Evolutionary conservation across 2,888 invertebrate species (phyloP).

Genomic region (Xylocampa areola): DNA sequence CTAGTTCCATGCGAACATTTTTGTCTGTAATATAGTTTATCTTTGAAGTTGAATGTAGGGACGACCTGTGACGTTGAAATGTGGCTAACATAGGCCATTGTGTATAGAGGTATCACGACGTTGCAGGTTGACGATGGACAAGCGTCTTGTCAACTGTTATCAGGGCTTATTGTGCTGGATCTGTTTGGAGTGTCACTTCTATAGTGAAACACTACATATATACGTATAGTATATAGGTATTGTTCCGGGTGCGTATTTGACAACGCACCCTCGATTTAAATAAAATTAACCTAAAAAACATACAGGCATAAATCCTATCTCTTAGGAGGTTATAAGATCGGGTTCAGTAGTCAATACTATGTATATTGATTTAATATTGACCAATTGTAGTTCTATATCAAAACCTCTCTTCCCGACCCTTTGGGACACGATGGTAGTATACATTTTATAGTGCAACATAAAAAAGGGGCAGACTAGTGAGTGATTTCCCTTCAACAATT

Average conservation of each 20-base stretch:
- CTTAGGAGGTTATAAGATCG: too few relatives aligned
- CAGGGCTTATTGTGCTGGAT: constrained; percentile 30
- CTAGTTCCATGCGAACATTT: too few relatives aligned
- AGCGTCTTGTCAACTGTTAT: constrained; percentile 44
- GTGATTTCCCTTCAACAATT: constrained; percentile 9
- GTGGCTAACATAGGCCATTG: constrained; percentile 33
- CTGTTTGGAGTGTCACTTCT: constrained; percentile 23
- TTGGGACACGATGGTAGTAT: background rate
- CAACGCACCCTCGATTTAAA: too few relatives aligned
- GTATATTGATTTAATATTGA: too few relatives aligned
- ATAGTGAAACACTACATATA: too few relatives aligned
- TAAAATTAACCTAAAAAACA: too few relatives aligned
- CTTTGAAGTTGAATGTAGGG: constrained; percentile 2
- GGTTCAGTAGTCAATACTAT: too few relatives aligned
- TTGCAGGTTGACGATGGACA: constrained; percentile 40
- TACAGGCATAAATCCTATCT: too few relatives aligned
- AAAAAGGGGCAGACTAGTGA: constrained; percentile 2
- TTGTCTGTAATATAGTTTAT: too few relatives aligned
- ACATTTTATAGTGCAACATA: constrained; percentile 12
- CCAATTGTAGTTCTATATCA: too few relatives aligned
- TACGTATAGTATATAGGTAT: too few relatives aligned
- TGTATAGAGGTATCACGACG: constrained; percentile 39
- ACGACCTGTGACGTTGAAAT: constrained; percentile 41
- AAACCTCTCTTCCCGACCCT: constrained; percentile 1
- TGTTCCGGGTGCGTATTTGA: too few relatives aligned